Evolutionary conservation across 37 sponge, comb jelly and placozoan genomes (phyloP), one percentile per base, ranked within the genome.

Genomic region (Diacarnus erythraeanus): DNA sequence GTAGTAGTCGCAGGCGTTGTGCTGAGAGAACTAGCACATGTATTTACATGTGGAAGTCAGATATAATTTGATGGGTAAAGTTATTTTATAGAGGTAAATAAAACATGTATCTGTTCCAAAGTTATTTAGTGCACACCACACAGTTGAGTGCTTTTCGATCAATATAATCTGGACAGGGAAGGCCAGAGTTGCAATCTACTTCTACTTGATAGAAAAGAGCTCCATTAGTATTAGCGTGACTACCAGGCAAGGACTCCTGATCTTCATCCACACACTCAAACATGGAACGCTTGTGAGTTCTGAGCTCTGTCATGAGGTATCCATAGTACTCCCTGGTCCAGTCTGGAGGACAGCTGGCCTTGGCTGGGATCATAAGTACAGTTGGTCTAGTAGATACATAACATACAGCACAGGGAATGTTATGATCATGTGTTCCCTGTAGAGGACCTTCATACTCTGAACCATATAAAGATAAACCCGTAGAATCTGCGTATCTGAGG

Each of bases 61-160:
- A n/a, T n/a, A n/a, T n/a, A n/a, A n/a, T n/a, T n/a, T n/a, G n/a
- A n/a, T n/a, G n/a, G n/a, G n/a, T n/a, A n/a, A n/a, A n/a, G n/a
- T n/a, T n/a, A n/a, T n/a, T n/a, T n/a, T n/a, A n/a, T n/a, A n/a
- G n/a, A n/a, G n/a, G n/a, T n/a, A n/a, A n/a, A n/a, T n/a, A n/a
- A n/a, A n/a, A n/a, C n/a, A n/a, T n/a, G n/a, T n/a, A 47, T 47
- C 51, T 12, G 12, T 12, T 47, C 12, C 51, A 15, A 6, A 12
- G 6, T 77, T 77, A 79, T 68, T 83, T 88, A 66, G 89, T 88
- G 57, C 89, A 88, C 83, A 88, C 89, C 8, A 59, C 83, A 83
- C 89, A 88, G 15, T 80, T 75, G 0, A 88, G 83, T 40, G 71
- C 89, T 42, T 83, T 82, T 1, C 26, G 35, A 34, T n/a, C 1